A percentile compares a stretch with the other conserved stretches of the same genome.
phyloP scores from a whole-genome alignment of 2,797 vertebrate genomes.

The Smutsia temminckii region DNA sequence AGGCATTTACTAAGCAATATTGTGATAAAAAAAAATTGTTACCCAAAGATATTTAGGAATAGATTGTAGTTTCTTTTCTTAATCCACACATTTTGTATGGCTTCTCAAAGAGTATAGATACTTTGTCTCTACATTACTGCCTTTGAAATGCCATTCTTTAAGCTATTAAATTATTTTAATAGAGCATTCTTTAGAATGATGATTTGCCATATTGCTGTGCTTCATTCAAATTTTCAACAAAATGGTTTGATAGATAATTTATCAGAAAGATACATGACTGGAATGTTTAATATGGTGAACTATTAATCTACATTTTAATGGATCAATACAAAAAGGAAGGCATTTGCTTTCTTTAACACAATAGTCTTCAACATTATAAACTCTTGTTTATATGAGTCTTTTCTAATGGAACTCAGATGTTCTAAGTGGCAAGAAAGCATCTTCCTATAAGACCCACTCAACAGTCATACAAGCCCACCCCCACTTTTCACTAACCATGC shows the following conservation, averaged over 20 bases:
- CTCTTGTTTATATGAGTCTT: neutral
- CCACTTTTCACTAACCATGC: neutral
- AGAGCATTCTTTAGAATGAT: neutral
- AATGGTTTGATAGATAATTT: slow-evolving; percentile 27
- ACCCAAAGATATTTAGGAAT: neutral
- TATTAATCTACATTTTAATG: neutral
- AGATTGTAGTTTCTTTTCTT: neutral
- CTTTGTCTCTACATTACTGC: neutral
- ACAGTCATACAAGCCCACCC: neutral
- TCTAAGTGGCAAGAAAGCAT: neutral
- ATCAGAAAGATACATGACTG: neutral
- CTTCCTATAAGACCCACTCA: neutral
- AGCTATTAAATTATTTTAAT: slow-evolving; percentile 18
- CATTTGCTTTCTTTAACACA: neutral
- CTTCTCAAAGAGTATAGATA: neutral
- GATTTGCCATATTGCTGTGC: neutral
- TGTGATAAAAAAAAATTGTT: neutral
- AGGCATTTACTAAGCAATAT: neutral
- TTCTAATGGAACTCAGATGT: neutral
- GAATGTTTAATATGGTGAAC: neutral
- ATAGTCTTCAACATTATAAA: slow-evolving; percentile 11
- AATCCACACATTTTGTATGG: neutral
- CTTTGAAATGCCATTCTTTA: slow-evolving; percentile 32
- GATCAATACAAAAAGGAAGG: neutral
- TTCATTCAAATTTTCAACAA: slow-evolving; percentile 29